Evolutionary conservation across 2,113 vertebrate species (phyloP), one percentile per base, ranked within the genome.

Genomic region (Tringa solitaria): DNA sequence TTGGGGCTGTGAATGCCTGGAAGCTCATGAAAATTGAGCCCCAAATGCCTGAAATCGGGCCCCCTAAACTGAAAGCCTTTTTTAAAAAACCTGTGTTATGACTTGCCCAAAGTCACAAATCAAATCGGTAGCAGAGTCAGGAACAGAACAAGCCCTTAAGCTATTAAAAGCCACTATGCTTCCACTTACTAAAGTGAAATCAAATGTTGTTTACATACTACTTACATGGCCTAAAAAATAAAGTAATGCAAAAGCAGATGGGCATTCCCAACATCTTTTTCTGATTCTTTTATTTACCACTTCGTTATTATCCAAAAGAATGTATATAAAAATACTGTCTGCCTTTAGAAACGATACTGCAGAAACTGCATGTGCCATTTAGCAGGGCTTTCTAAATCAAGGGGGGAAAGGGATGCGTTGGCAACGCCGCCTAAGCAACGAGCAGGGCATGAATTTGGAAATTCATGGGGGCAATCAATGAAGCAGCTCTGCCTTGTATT

Each of bases 391-490:
- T 59, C 48, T 28, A n/a, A 59, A 46, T 54, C 10, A 20, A 22
- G 63, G 33, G 7, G 12, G 14, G 6, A 30, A 61, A 59, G 0
- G 21, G 8, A 11, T 0, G 21, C 20, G 12, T 0, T 9, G 30
- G 57, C 35, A 57, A 7, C 0, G 1, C 11, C 10, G 43, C 32
- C n/a, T 2, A 15, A 32, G 60, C 53, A 24, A 27, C 2, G 2
- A 10, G 18, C n/a, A 3, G 2, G 0, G 50, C 32, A 3, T 2
- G 64, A 6, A 14, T 4, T 18, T 0, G 82, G 39, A 26, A 51
- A n/a, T n/a, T n/a, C n/a, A n/a, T n/a, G n/a, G n/a, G 16, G 59
- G 60, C 67, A 37, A 12, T 7, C 6, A 35, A 9, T 0, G 50
- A n/a, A 26, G 51, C 61, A 35, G 86, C 46, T 39, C 10, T 15